Evolutionary conservation across 2,113 vertebrate species (phyloP).

Genomic region (Apodemus sylvaticus): DNA sequence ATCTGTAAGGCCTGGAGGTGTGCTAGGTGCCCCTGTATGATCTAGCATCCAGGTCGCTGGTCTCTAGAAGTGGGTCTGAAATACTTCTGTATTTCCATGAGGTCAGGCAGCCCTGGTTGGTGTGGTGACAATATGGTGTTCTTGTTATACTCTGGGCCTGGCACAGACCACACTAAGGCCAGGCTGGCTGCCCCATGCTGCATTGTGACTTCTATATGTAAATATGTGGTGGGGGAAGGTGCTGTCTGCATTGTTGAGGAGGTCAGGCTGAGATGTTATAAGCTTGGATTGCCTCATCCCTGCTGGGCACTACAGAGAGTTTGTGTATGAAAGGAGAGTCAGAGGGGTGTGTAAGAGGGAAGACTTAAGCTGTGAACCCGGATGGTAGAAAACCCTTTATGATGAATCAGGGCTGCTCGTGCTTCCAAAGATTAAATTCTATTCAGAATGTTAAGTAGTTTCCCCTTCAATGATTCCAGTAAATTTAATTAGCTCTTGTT

Average conservation of each 20-base stretch:
- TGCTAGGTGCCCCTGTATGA: neutral
- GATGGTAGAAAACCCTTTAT: neutral
- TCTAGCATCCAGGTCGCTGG: accelerated
- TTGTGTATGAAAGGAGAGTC: neutral
- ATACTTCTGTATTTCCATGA: neutral
- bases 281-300: neutral
- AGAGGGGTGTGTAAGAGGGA: neutral
- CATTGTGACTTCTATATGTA: neutral
- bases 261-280: accelerated
- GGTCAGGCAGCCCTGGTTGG: neutral
- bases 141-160: neutral
- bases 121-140: neutral
- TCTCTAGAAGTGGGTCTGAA: neutral
- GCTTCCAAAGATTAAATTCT: slow-evolving; percentile 83
- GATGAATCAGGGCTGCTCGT: slow-evolving; percentile 64
- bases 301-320: neutral
- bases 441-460: slow-evolving; percentile 89
- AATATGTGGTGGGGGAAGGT: neutral
- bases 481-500: slow-evolving; percentile 91
- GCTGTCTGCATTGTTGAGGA: accelerated
- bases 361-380: accelerated
- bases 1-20: neutral
- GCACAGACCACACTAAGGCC: neutral
- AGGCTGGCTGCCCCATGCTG: neutral
- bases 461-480: slow-evolving; percentile 87